A percentile compares a stretch with the other conserved stretches of the same genome.
phyloP scores from a whole-genome alignment of 2,888 invertebrate species.

The Strigamia transsilvanica region DNA sequence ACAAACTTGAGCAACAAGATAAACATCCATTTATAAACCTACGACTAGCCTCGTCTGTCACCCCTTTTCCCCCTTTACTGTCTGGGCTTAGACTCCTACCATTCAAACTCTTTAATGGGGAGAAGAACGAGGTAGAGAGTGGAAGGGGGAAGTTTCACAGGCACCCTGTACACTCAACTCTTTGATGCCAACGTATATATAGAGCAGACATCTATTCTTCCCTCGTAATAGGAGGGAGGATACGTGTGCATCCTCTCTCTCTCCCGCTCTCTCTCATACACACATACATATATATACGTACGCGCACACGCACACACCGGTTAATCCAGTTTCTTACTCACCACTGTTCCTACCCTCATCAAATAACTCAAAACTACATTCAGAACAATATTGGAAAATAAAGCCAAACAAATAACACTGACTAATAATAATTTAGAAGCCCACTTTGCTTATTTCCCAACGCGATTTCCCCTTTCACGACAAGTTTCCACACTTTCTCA shows the following conservation, averaged over 20 bases:
- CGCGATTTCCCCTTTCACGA: neutral
- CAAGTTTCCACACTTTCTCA: constrained; percentile 10
- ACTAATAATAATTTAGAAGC: too few relatives aligned
- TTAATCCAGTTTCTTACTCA: constrained; percentile 7
- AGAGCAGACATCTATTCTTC: constrained; percentile 39
- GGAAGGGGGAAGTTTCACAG: constrained; percentile 37
- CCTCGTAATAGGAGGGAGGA: constrained; percentile 28
- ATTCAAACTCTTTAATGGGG: constrained; percentile 40
- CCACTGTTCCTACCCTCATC: neutral
- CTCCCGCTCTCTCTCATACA: neutral
- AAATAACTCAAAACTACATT: constrained; percentile 1
- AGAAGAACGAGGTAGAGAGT: constrained; percentile 39
- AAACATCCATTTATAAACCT: constrained; percentile 37
- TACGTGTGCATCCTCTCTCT: constrained; percentile 38
- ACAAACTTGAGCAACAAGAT: constrained; percentile 39
- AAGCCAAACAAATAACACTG: too few relatives aligned
- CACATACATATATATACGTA: neutral
- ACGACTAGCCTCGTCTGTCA: constrained; percentile 38
- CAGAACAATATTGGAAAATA: neutral
- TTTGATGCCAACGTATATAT: constrained; percentile 43
- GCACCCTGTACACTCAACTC: constrained; percentile 35
- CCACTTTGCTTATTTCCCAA: neutral
- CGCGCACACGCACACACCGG: constrained; percentile 11
- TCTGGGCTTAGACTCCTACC: constrained; percentile 37
- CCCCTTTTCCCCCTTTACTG: constrained; percentile 37